Evolutionary conservation across 2,888 invertebrate genomes (phyloP).

Genomic region (Harpalus rufipes): DNA sequence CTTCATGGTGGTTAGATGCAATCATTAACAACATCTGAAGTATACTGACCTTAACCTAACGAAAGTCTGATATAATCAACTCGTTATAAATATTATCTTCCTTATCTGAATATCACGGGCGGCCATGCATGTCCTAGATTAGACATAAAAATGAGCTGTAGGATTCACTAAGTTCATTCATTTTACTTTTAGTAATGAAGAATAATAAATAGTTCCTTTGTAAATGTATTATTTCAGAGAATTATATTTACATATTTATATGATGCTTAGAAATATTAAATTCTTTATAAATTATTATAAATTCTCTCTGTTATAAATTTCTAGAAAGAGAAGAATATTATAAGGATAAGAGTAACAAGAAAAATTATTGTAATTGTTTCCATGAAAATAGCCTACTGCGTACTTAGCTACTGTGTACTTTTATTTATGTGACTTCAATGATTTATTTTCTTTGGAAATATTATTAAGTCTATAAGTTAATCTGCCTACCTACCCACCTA

Average conservation of each 20-base stretch:
- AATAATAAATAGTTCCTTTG: too few relatives aligned
- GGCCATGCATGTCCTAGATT: slow-evolving; percentile 56
- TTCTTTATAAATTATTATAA: slow-evolving; percentile 13
- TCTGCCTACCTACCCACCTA: slow-evolving; percentile 19
- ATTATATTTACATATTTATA: not conserved
- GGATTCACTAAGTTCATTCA: slow-evolving; percentile 11
- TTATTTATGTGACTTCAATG: slow-evolving; percentile 25
- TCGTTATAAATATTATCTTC: slow-evolving; percentile 62
- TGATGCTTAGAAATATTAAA: not conserved
- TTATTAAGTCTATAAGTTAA: slow-evolving; percentile 8
- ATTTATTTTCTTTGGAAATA: slow-evolving; percentile 37
- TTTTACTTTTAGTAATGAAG: slow-evolving; percentile 17
- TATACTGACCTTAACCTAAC: slow-evolving; percentile 59
- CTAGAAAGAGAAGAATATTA: not conserved
- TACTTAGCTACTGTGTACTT: slow-evolving; percentile 18
- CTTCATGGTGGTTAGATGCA: slow-evolving; percentile 35
- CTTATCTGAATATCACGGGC: slow-evolving; percentile 55
- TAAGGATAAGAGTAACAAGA: not conserved
- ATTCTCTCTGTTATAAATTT: slow-evolving; percentile 10
- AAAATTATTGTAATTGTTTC: slow-evolving; percentile 34
- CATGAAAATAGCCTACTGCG: slow-evolving; percentile 4
- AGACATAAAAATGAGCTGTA: slow-evolving; percentile 40
- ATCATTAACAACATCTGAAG: slow-evolving; percentile 44
- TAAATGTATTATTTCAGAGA: not conserved
- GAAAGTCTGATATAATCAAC: slow-evolving; percentile 54